Percentiles rank a stretch among this genome's conserved stretches.
Evolutionary conservation across 1,140 invertebrate species (phyloP).

Genomic region (Plectrocnemia conspersa): DNA sequence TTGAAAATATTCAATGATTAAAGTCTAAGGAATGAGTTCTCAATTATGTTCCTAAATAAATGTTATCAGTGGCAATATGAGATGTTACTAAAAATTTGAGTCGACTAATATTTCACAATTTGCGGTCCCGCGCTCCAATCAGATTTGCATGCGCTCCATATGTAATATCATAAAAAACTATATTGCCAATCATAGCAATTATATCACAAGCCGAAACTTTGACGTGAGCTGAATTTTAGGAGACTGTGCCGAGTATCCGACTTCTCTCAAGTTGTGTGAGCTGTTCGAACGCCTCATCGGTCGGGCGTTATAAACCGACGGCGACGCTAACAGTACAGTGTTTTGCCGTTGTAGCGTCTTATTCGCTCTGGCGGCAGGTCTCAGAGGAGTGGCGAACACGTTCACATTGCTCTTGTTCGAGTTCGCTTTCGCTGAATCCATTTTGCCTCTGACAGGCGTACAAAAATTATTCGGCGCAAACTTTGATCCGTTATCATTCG

Average conservation of each 20-base stretch:
- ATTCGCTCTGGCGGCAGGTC: conserved; percentile 18
- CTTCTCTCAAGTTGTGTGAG: conserved; percentile 27
- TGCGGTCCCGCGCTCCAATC: no score
- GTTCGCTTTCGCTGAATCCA: neutral
- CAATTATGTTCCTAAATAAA: no score
- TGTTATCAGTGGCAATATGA: no score
- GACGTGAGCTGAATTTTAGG: conserved; percentile 28
- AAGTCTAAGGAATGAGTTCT: no score
- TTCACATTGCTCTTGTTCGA: conserved; percentile 20
- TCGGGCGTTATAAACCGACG: conserved; percentile 7
- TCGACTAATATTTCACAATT: no score
- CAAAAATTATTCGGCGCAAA: neutral
- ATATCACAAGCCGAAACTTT: conserved; percentile 30
- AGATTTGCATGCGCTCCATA: no score
- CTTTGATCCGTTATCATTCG: neutral
- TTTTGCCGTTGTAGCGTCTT: conserved; percentile 24
- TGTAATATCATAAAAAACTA: no score
- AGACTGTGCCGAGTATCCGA: conserved; percentile 14
- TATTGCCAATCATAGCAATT: conserved; percentile 1
- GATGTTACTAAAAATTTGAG: no score
- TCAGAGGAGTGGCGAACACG: conserved; percentile 26
- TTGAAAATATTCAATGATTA: no score
- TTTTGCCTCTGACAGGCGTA: conserved; percentile 2
- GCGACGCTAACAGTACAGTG: conserved; percentile 19
- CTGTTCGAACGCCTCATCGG: conserved; percentile 29